Conservation (phyloP, 1,140 invertebrate genomes). For the Pinna nobilis region DNA sequence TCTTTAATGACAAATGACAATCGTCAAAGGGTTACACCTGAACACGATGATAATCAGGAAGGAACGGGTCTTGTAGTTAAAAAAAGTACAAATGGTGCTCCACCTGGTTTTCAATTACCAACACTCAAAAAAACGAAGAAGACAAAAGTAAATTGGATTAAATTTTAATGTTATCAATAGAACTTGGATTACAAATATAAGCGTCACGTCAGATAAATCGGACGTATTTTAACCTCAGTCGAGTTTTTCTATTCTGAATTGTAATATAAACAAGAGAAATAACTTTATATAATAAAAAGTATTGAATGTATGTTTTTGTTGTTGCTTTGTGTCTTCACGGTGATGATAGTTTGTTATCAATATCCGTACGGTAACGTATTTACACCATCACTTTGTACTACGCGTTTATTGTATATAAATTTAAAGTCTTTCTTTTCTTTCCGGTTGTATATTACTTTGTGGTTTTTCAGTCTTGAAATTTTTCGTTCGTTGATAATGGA, state of each 20-base stretch:
- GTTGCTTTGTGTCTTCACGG: too few relatives aligned
- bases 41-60: neutral
- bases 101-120: neutral
- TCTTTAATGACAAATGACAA: neutral
- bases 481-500: neutral
- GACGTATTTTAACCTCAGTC: too few relatives aligned
- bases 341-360: neutral
- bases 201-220: neutral
- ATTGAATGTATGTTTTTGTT: neutral
- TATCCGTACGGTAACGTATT: constrained; percentile 18
- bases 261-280: neutral
- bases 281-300: neutral
- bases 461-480: constrained; percentile 10
- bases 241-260: neutral
- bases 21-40: neutral
- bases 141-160: too few relatives aligned
- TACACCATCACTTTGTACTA: neutral
- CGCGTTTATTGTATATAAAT: constrained; percentile 11
- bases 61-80: neutral
- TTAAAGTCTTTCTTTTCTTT: constrained; percentile 21
- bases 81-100: neutral
- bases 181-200: neutral
- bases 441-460: constrained; percentile 9
- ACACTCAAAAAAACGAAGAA: neutral
- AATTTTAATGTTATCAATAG: neutral